Percentiles rank a stretch among this genome's conserved stretches.
Conservation (phyloP, 2,888 invertebrate genomes). For the Dryobota labecula region DNA sequence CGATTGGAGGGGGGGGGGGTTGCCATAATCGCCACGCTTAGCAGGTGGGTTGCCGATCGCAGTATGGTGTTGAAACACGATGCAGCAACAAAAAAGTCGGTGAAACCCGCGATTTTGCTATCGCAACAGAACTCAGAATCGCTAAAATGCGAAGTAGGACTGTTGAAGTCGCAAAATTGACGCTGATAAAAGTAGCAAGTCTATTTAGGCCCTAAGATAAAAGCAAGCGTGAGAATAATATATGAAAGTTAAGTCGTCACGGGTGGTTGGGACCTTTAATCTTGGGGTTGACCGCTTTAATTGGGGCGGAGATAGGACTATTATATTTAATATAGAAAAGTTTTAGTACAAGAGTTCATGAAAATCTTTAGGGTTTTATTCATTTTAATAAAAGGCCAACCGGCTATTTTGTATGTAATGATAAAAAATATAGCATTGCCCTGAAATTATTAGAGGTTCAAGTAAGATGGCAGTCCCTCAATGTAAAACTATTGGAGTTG, state of each 20-base stretch:
- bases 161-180: background rate
- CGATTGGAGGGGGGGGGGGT: too few species aligned
- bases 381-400: background rate
- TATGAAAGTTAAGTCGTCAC: constrained; percentile 15
- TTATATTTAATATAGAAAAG: constrained; percentile 9
- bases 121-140: too few species aligned
- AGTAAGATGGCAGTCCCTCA: accelerated
- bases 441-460: background rate
- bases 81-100: background rate
- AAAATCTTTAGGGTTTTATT: background rate
- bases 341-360: background rate
- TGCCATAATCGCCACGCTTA: too few species aligned
- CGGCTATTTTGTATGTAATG: background rate
- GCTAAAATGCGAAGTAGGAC: background rate
- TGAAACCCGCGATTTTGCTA: background rate
- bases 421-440: background rate
- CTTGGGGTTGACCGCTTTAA: background rate
- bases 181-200: background rate
- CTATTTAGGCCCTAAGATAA: constrained; percentile 21
- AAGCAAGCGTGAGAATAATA: constrained; percentile 6
- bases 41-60: too few species aligned
- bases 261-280: constrained; percentile 10
- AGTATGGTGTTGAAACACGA: too few species aligned
- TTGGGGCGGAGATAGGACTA: background rate
- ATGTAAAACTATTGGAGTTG: background rate